Evolutionary conservation across 2,797 vertebrate genomes (phyloP).

Genomic region (Xerus rutilus): DNA sequence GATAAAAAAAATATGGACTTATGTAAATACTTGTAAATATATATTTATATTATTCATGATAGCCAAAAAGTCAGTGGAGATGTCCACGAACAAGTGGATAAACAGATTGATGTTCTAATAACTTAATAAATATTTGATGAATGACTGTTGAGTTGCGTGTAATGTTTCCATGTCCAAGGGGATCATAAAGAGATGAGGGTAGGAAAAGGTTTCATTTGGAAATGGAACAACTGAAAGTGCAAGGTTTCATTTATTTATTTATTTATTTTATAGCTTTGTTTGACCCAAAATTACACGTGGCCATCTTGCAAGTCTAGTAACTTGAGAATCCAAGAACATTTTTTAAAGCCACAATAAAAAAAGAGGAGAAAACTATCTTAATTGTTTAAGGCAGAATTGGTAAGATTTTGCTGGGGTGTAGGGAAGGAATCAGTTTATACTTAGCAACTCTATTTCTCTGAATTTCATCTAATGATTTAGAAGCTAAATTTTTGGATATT

Average conservation of each 20-base stretch:
- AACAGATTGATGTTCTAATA: not conserved
- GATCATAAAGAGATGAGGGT: not conserved
- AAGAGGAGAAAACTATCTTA: not conserved
- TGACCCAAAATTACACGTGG: not conserved
- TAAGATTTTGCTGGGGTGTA: not conserved
- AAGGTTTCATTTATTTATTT: not conserved
- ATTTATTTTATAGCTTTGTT: not conserved
- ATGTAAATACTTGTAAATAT: not conserved
- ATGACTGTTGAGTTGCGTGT: not conserved
- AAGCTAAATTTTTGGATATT: not conserved
- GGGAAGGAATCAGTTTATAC: too few relatives aligned
- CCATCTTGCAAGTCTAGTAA: not conserved
- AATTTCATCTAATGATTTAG: not conserved
- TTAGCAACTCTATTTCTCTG: not conserved
- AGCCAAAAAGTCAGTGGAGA: not conserved
- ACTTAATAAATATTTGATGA: not conserved
- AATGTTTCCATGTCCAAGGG: not conserved
- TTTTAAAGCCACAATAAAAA: not conserved
- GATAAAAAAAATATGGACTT: not conserved
- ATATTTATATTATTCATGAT: not conserved
- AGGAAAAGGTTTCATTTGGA: not conserved
- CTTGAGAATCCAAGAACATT: not conserved
- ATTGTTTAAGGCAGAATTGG: not conserved
- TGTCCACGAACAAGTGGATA: not conserved
- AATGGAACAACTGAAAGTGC: not conserved